Evolutionary conservation across 1,140 invertebrate genomes (phyloP), one percentile per base, ranked within the genome.

Genomic region (Sitophilus oryzae): DNA sequence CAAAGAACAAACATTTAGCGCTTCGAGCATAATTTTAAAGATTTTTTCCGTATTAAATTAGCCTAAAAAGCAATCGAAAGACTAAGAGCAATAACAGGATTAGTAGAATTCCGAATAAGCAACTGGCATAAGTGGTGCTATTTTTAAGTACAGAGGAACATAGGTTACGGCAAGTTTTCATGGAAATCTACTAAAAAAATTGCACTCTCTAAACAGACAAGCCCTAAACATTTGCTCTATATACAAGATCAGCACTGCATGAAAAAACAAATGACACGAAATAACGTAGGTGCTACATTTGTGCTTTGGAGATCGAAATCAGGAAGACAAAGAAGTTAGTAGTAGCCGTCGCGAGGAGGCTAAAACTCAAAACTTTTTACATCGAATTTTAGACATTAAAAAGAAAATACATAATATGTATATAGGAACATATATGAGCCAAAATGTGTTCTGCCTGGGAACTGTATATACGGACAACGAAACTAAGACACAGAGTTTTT

Each of bases 261-360:
- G 56, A 41, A 52, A 56, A 47, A 53, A 36, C 11, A 56, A 50
- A 44, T 23, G 53, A 56, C 52, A 57, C 41, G 41, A 46, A 30
- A 45, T 36, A 48, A 55, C 44, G 40, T 48, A 38, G 8, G 48
- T 46, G 55, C 59, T 61, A 61, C 55, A 59, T 60, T 63, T 63
- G 64, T 66, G 64, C 62, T 59, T 49, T 56, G 48, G 64, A 66
- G 62, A 66, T 61, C 56, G 50, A 57, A 59, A 56, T 57, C 59
- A 67, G 65, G 65, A 66, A 67, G 62, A 66, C 61, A 59, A 65
- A 62, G 54, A 52, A 21, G 1, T 37, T 15, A 56, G 53, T 51
- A 40, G 60, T 30, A 49, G 58, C 60, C 61, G 56, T 60, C 52
- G 14, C 37, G 23, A n/a, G 43, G n/a, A 58, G 61, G 61, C 63